A percentile compares a stretch with the other conserved stretches of the same genome.
phyloP scores from a whole-genome alignment of 1,140 invertebrate species.

The Drosophila guanche region DNA sequence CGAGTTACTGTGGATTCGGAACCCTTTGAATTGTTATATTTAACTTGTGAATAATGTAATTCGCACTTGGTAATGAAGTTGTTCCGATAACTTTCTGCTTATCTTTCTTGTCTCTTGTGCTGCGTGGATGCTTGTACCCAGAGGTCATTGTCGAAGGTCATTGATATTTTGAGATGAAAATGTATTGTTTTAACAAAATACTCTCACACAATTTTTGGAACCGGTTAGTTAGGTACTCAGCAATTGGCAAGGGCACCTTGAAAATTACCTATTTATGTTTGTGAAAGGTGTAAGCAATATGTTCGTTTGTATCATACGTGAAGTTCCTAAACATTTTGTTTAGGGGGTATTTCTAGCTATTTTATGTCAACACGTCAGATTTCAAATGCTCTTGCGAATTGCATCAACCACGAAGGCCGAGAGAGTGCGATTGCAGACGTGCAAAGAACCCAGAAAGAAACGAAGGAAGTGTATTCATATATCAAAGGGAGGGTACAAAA shows the following conservation, averaged over 20 bases:
- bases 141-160: slow-evolving; percentile 58
- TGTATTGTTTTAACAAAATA: slow-evolving; percentile 33
- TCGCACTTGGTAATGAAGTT: slow-evolving; percentile 34
- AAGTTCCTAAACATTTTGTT: slow-evolving; percentile 62
- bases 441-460: neutral
- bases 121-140: slow-evolving; percentile 13
- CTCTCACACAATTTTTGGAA: slow-evolving; percentile 59
- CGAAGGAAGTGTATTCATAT: slow-evolving; percentile 7
- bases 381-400: slow-evolving; percentile 59
- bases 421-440: neutral
- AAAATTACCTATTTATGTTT: slow-evolving; percentile 41
- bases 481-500: neutral
- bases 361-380: slow-evolving; percentile 52
- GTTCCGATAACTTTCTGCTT: slow-evolving; percentile 14
- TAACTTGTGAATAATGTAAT: slow-evolving; percentile 16
- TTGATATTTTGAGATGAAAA: slow-evolving; percentile 52
- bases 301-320: too few relatives aligned
- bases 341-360: slow-evolving; percentile 13
- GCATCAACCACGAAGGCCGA: slow-evolving; percentile 34
- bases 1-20: slow-evolving; percentile 7
- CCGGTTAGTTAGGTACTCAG: slow-evolving; percentile 50
- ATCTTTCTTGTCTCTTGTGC: slow-evolving; percentile 6
- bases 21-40: slow-evolving; percentile 36
- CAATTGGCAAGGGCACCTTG: slow-evolving; percentile 72
- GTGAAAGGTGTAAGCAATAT: slow-evolving; percentile 18